Evolutionary conservation across 1,140 invertebrate genomes (phyloP), one percentile per base, ranked within the genome.

Genomic region (Aphaenogaster floridana): DNA sequence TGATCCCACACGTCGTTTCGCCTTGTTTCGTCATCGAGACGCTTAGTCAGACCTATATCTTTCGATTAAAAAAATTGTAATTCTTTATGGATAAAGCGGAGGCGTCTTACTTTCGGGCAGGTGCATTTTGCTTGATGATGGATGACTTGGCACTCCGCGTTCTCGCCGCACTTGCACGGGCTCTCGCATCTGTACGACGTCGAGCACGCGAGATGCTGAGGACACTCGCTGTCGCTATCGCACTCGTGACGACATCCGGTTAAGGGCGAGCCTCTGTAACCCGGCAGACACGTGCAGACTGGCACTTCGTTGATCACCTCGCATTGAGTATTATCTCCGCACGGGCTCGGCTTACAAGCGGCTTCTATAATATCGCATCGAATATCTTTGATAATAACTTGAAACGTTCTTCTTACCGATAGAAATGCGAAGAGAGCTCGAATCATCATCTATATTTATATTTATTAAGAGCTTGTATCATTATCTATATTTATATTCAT

Each of bases 51-150:
- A 72, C 28, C 48, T 45, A n/a, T 72, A 61, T n/a, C 15, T n/a
- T 57, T 76, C 34, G 15, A 39, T 21, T 28, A 39, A 0, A 34
- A 50, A 28, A 48, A 13, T 2, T 1, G 5, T 66, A 64, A 63
- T 42, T 72, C 2, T 80, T 2, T 28, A 83, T 61, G 80, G 42
- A 72, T 59, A 83, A 83, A 59, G 39, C 21, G 39, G 79, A 72
- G 52, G 42, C 52, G 68, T 72, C 36, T 83, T 83, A 98, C 97
- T 91, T 96, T 97, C 8, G 98, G 98, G 92, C 98, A 98, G 88
- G 97, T 97, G 94, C 98, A 99, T 68, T 97, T 96, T 5, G 98
- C 97, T 78, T 97, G 96, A 93, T 99, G 98, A 90, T 97, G 97
- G 48, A 96, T 91, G 2, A 98, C 97, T 72, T 97, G 96, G 92